Evolutionary conservation across 2,888 invertebrate genomes (phyloP), one percentile per base, ranked within the genome.

Genomic region (Xestia c-nigrum): DNA sequence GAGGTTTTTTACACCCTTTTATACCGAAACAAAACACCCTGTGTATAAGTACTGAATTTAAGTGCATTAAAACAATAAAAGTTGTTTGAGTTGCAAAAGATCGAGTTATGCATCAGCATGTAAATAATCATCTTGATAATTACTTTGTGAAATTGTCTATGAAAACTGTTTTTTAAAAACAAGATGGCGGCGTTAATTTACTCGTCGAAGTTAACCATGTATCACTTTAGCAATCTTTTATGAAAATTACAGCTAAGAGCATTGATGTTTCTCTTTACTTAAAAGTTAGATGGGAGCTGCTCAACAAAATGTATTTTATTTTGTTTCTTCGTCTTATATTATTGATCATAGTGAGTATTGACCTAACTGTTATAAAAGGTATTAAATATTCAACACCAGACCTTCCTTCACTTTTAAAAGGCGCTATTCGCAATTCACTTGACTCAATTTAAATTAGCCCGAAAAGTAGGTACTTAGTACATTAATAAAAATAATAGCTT

Each of bases 401-500:
- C 16, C 21, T 61, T 31, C 10, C 6, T 9, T 43, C 40, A 5
- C 16, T 70, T 70, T 24, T 21, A 19, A 66, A 64, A 55, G 16
- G 24, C 12, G 0, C 19, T 50, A 9, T 63, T 63, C n/a, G 19
- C 40, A 38, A 47, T 43, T 43, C 40, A 1, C 10, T 38, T 6
- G 14, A 24, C 21, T 5, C 19, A 55, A 72, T 31, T 7, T 66
- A 38, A 59, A 69, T 55, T 14, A 61, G 21, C 40, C 61, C 68
- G 14, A 7, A 77, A 68, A 69, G 38, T 38, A 57, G 65, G 46
- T 55, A 57, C 50, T 68, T 43, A 66, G 14, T 55, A 71, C 31
- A 6, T 52, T 9, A 46, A 64, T 47, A 47, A 57, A 61, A 12
- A 7, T 63, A 65, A 40, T 24, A 46, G 2, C 31, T 57, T 7